Conservation (phyloP, 2,113 vertebrate genomes). For the Sakesphorus luctuosus region DNA sequence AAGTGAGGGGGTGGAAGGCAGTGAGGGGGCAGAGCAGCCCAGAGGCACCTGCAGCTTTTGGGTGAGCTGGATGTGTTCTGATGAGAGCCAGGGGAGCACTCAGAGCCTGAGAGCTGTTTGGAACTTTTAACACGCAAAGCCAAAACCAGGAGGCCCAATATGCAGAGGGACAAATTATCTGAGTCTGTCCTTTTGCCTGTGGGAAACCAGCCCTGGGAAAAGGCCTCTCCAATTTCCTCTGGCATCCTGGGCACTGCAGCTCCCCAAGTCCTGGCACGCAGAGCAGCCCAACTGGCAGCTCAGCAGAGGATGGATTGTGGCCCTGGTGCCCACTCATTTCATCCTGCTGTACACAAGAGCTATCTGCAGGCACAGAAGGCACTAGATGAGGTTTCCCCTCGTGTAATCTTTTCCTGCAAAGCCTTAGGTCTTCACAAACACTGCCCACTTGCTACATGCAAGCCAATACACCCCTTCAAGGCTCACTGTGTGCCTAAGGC, state of each 20-base stretch:
- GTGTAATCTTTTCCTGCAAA: background rate
- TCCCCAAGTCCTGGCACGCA: background rate
- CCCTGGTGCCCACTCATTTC: background rate
- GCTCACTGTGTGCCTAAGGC: background rate
- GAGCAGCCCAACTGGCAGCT: background rate
- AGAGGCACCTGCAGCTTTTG: background rate
- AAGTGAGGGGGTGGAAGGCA: background rate
- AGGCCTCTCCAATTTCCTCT: background rate
- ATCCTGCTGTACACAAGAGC: background rate
- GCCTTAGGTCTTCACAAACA: background rate
- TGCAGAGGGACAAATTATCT: background rate
- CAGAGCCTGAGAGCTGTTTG: background rate
- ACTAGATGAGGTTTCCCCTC: background rate
- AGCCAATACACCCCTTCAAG: fast-evolving
- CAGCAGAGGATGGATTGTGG: background rate
- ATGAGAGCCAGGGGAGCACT: background rate
- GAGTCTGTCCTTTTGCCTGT: background rate
- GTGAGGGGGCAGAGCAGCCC: background rate
- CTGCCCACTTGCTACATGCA: background rate
- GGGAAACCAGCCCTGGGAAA: background rate
- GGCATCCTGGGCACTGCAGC: background rate
- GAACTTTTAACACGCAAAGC: background rate
- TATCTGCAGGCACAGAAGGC: background rate
- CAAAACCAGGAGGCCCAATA: background rate
- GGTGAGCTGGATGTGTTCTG: background rate